Percentiles rank a stretch among this genome's conserved stretches.
Conservation (phyloP, 2,797 vertebrate species). For the Sebastes flavidus region DNA sequence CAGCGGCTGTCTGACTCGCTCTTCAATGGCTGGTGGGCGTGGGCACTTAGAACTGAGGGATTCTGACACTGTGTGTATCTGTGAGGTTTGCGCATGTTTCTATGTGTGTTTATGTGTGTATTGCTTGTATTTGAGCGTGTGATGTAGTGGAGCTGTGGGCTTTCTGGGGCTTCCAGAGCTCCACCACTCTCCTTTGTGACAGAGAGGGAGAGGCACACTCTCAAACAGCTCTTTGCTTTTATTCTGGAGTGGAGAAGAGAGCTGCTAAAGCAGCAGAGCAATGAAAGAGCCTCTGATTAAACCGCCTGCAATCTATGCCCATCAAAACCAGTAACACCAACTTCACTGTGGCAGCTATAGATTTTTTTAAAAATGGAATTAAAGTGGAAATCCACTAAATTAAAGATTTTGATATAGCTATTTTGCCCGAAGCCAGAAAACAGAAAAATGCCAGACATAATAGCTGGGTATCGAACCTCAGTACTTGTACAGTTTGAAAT, state of each 20-base stretch:
- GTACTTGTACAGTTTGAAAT: not conserved
- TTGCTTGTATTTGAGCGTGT: constrained; percentile 11
- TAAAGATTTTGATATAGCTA: not conserved
- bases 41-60: constrained; percentile 36
- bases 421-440: not conserved
- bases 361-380: not conserved
- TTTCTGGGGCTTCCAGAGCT: constrained; percentile 52
- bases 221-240: constrained; percentile 36
- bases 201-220: constrained; percentile 19
- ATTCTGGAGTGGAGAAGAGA: constrained; percentile 27
- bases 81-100: not conserved
- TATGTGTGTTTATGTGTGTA: not conserved
- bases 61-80: constrained; percentile 31
- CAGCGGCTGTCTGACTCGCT: constrained; percentile 52
- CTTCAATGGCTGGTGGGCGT: constrained; percentile 50
- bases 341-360: constrained; percentile 6
- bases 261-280: constrained; percentile 27
- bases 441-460: not conserved
- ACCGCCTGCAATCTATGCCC: constrained; percentile 14
- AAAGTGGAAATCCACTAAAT: constrained; percentile 5
- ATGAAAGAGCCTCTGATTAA: constrained; percentile 48
- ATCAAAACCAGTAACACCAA: constrained; percentile 26
- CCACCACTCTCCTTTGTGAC: constrained; percentile 41
- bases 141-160: constrained; percentile 34
- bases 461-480: no score